Evolutionary conservation across 2,797 vertebrate genomes (phyloP), one percentile per base, ranked within the genome.

Genomic region (Austrolebias charrua): DNA sequence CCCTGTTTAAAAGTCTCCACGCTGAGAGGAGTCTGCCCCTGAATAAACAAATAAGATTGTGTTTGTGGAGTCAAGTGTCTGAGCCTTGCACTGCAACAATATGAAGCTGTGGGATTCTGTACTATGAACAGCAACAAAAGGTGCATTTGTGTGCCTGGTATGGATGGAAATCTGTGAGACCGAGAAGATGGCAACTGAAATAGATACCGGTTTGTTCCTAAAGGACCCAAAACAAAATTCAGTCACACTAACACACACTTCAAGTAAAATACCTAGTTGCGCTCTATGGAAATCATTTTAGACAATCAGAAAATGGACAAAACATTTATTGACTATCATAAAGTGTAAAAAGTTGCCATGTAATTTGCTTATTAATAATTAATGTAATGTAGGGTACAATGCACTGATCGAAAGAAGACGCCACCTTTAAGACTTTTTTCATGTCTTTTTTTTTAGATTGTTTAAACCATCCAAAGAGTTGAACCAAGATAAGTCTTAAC

Each of bases 21-120:
- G 78, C 78, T 73, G 64, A 82, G 58, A 47, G 7, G 24, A 66
- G 64, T 31, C 57, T 3, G 40, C 61, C 55, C 69, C 58, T 59
- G 62, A 75, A 68, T 81, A 72, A 82, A 85, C 76, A 82, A 86
- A 82, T 70, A 76, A 62, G 65, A 78, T 66, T 69, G 78, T 53
- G 72, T 84, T 81, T 55, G 57, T 31, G 40, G 61, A 82, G 73
- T 71, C 71, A 78, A 61, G 66, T 47, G n/a, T 75, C 61, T 66
- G 75, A 67, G 47, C 80, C 66, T 72, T 73, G 70, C 71, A 76
- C 78, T 55, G 80, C 69, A 80, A 80, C 86, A 76, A 82, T 59
- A 84, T 63, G 59, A 73, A 81, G 80, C 68, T 64, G 47, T 63
- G 68, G 68, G 80, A 67, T 78, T 81, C 75, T 71, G 77, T 79